phyloP scores from a whole-genome alignment of 2,797 vertebrate genomes.

The Sebastes flavidus region DNA sequence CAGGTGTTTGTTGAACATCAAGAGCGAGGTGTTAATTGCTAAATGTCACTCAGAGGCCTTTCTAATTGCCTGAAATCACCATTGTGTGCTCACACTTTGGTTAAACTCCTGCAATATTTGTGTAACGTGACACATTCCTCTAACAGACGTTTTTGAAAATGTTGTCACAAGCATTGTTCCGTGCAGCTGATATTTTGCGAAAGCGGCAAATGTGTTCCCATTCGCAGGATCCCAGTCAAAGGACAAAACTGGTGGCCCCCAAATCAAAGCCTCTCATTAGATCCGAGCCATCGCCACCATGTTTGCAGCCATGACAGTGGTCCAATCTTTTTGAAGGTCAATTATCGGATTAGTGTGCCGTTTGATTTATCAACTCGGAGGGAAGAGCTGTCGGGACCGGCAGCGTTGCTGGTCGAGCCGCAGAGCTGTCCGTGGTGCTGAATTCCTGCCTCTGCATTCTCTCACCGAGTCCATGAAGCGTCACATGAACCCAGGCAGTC shows the following conservation, averaged over 20 bases:
- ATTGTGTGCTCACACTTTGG: constrained; percentile 11
- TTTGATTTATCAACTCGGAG: constrained; percentile 64
- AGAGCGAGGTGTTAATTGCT: constrained; percentile 65
- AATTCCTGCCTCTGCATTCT: constrained; percentile 44
- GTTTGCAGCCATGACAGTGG: constrained; percentile 51
- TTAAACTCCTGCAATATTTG: not conserved
- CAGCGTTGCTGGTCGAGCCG: constrained; percentile 23
- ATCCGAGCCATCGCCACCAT: constrained; percentile 41
- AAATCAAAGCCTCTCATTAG: constrained; percentile 52
- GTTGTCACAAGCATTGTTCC: not conserved
- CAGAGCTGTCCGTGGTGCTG: constrained; percentile 65
- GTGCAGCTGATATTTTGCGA: not conserved
- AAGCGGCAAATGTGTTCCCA: not conserved
- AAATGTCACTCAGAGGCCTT: constrained; percentile 55
- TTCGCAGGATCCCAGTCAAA: constrained; percentile 14
- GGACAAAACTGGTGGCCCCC: constrained; percentile 11
- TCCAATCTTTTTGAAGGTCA: constrained; percentile 69
- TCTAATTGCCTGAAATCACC: constrained; percentile 36
- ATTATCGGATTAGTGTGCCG: constrained; percentile 62
- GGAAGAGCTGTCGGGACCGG: constrained; percentile 57
- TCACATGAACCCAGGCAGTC: constrained; percentile 50
- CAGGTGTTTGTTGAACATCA: constrained; percentile 52
- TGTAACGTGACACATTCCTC: not conserved
- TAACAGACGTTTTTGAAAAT: not conserved
- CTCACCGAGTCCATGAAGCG: constrained; percentile 49